Base-by-base conservation (phyloP, 2,113 vertebrate species). In the Rhinolophus sinicus region DNA sequence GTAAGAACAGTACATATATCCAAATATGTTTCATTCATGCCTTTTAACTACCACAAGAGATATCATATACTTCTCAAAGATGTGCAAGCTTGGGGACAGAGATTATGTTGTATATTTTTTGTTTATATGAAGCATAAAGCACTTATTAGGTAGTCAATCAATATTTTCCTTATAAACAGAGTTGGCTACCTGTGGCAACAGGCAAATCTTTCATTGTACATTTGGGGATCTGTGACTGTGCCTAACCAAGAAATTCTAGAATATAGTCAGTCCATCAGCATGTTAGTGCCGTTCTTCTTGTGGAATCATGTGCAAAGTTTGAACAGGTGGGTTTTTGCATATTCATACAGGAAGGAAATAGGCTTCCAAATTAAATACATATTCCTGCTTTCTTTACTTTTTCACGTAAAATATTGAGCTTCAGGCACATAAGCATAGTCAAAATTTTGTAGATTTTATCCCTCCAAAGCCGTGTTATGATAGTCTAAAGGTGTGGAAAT, bases 271-370 rank as follows among this genome's bases (percentile, higher is more conserved):
- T 30, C 6, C 14, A 54, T 93, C 80, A 73, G 6, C 8, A 30
- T 82, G 72, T 52, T 47, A 4, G n/a, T 33, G 44, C 26, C 52
- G 6, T 33, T 83, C 47, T 75, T 90, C 28, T 64, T 70, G 47
- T 54, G 92, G 89, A 44, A 75, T 81, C 50, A n/a, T 38, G 12
- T 52, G 13, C 12, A n/a, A 52, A 80, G 75, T 90, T 62, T 13
- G 85, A 96, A 94, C 60, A 96, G 96, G 64, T 97, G 94, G 30
- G 3, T 19, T 97, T 98, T 98, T 98, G 97, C 97, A 98, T 98
- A 54, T 72, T 52, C 97, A 76, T 90, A 95, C 69, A 81, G 77
- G 69, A 97, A 97, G 95, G 54, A 97, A 98, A 89, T 78, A 64
- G 3, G 35, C 52, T 97, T 73, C 30, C 95, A 92, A 93, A 88